Evolutionary conservation across 2,113 vertebrate species (phyloP), one percentile per base, ranked within the genome.

Genomic region (Talpa occidentalis): DNA sequence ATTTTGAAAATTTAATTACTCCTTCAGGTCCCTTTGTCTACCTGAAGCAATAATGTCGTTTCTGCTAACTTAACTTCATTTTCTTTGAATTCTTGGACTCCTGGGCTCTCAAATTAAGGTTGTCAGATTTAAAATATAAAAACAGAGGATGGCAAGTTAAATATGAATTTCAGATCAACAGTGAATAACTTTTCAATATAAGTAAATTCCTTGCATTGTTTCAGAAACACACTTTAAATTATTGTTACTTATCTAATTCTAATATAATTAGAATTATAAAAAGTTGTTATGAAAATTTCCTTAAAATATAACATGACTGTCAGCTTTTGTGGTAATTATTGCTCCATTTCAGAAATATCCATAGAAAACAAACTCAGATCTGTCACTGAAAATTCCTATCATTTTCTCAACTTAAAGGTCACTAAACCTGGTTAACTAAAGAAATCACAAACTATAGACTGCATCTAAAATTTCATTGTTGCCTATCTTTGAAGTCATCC

Each of bases 1-100:
- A 70, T 77, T 84, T 96, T 73, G 14, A 5, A 92, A 93, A 92
- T 72, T 69, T 67, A 84, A 92, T 94, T 84, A 84, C 78, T 37
- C 49, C 42, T 79, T 80, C 32, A 89, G 26, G 3, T 83, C 35
- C 15, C 88, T 92, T 88, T 81, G 32, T 90, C 30, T 85, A 84
- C 60, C 28, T 92, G 35, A 90, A 79, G 17, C 81, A 94, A 59
- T 92, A 69, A 85, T 40, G 19, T 56, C 60, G 47, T 78, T 94
- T 69, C 67, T 56, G 17, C 26, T 88, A 19, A 54, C 16, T 62
- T 84, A 42, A 37, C 30, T 83, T 21, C 11, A 67, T 24, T 80
- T 76, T 28, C 30, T 77, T 90, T 91, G 59, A 95, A 86, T 30
- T 66, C 28, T 59, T 77, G 11, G 17, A 88, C 7, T 69, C 37